Base-by-base conservation (phyloP, 2,113 vertebrate genomes). In the Nothoprocta perdicaria region DNA sequence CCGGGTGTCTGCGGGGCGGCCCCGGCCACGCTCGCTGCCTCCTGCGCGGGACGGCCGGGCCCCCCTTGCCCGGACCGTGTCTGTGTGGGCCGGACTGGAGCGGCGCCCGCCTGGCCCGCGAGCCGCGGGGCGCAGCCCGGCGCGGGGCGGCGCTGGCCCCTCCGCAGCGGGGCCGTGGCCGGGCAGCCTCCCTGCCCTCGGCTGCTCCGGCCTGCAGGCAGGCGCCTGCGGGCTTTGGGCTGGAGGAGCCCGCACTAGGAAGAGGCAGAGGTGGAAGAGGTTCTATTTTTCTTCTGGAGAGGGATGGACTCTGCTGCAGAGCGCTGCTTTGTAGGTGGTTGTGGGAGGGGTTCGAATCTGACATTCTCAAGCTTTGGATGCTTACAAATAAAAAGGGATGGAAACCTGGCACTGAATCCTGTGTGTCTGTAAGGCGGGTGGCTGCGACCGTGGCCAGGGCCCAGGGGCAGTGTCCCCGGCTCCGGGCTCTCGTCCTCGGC, bases 361-460 rank as follows among this genome's bases (percentile, higher is more conserved):
- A 68, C 27, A 10, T 90, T 88, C 67, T 90, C 50, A 41, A 95
- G 86, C 80, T 95, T 92, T 92, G 93, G 86, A 27, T 74, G 92
- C 94, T 86, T 90, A 89, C 4, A 46, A 96, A 95, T 96, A 94
- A 96, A 96, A 88, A 81, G 92, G 84, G 86, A 87, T 73, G 63
- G 78, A 79, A 74, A 76, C 1, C 12, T 38, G 35, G 35, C 35
- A 38, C 8, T 38, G 35, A 38, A 38, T 38, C 35, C 35, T 2
- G 14, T 1, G 1, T 21, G 4, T 45, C 53, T 6, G 6, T 16
- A 46, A 31, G 22, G 65, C 29, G 43, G 9, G 43, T 43, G 66
- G 45, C 66, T 24, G 53, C 15, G 16, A 50, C 48, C 48, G 35
- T 38, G 35, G 35, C 35, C 35, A 38, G 35, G 35, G 35, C 35